Conservation (phyloP, 2,797 vertebrate species). For the Onychomys leucogaster region DNA sequence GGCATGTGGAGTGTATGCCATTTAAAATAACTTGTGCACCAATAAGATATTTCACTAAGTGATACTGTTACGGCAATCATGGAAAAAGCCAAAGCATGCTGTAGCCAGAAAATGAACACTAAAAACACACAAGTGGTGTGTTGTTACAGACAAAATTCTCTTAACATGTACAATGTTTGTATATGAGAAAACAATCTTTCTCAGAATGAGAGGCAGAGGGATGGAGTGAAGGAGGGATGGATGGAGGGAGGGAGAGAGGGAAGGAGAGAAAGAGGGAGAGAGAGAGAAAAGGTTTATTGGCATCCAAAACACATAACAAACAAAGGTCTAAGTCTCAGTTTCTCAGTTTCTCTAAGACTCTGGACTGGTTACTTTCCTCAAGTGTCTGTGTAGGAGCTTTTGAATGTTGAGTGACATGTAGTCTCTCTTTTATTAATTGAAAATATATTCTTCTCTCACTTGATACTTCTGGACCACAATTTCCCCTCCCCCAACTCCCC, state of each 20-base stretch:
- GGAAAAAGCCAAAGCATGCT: neutral
- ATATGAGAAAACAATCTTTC: neutral
- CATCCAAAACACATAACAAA: neutral
- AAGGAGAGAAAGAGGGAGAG: neutral
- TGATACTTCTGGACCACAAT: neutral
- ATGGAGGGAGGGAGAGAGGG: no score
- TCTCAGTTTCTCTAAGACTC: neutral
- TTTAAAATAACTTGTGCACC: neutral
- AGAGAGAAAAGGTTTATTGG: neutral
- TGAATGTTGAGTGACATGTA: neutral
- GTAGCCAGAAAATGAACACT: neutral
- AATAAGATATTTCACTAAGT: conserved; percentile 1
- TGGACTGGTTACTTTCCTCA: neutral
- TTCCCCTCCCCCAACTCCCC: neutral
- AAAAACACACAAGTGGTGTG: neutral
- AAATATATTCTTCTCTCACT: neutral
- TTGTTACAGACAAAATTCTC: neutral
- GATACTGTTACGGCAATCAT: neutral
- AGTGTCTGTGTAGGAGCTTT: neutral
- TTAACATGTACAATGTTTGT: neutral
- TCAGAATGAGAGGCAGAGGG: neutral
- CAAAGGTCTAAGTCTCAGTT: neutral
- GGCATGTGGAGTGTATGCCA: neutral
- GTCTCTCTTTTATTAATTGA: neutral
- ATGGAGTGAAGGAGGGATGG: neutral